Evolutionary conservation across 2,888 invertebrate genomes (phyloP).

Genomic region (Hipparchia semele): DNA sequence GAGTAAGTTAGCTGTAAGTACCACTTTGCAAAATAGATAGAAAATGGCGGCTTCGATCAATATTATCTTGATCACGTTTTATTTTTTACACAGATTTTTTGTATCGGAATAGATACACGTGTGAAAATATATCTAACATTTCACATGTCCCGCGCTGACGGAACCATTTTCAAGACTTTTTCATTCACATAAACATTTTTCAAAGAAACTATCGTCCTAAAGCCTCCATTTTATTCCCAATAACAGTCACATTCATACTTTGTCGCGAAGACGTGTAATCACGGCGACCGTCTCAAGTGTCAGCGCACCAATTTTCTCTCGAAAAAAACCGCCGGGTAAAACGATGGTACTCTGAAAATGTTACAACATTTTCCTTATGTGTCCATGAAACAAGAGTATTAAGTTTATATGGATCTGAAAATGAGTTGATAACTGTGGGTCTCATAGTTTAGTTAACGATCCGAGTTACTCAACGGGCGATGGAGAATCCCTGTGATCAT

Average conservation of each 20-base stretch:
- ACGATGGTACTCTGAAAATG: background rate
- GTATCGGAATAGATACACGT: too few relatives aligned
- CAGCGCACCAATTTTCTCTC: slow-evolving; percentile 15
- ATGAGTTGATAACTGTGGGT: too few relatives aligned
- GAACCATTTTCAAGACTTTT: slow-evolving; percentile 5
- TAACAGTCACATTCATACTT: slow-evolving; percentile 20
- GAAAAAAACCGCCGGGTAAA: slow-evolving; percentile 8
- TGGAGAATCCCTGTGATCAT: too few relatives aligned
- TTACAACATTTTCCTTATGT: background rate
- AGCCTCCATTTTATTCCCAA: slow-evolving; percentile 10
- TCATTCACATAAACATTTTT: slow-evolving; percentile 6
- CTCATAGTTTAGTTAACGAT: too few relatives aligned
- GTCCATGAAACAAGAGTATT: background rate
- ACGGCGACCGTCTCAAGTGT: slow-evolving; percentile 13
- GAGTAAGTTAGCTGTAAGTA: background rate
- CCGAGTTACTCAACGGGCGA: too few relatives aligned
- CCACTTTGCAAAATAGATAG: too few relatives aligned
- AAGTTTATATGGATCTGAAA: background rate
- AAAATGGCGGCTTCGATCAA: too few relatives aligned
- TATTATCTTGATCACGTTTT: background rate
- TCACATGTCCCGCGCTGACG: background rate
- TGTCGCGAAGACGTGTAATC: slow-evolving; percentile 13
- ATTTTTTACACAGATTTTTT: too few relatives aligned
- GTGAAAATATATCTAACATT: background rate
- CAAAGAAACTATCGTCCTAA: slow-evolving; percentile 7